Evolutionary conservation across 2,113 vertebrate species (phyloP), one percentile per base, ranked within the genome.

Genomic region (Hippolais icterina): DNA sequence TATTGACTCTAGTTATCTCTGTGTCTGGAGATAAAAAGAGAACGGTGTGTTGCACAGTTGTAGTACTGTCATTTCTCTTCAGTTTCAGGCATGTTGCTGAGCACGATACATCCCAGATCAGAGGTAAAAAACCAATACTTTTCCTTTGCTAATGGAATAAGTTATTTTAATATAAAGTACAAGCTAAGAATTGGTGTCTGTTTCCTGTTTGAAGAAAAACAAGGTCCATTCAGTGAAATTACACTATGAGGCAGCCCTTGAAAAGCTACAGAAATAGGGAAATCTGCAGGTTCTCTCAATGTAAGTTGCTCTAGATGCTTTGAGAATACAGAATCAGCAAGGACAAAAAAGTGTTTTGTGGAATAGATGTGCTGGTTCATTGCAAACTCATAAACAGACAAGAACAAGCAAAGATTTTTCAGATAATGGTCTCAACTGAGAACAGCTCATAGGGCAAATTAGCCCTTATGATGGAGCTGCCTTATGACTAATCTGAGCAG

Each of bases 381-480:
- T 94, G 87, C 56, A 91, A 96, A 95, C 85, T 56, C 80, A 94
- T 80, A 95, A 96, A 95, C 91, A 95, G 94, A 80, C 37, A 94
- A 94, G 94, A 96, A 86, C 68, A 89, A 97, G 92, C 74, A 90
- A 85, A 96, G 96, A 94, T 94, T 95, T 94, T 52, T 89, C 88
- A 94, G 94, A 92, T 97, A 96, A 97, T 80, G 87, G 83, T 86
- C 87, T 95, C 93, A 94, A 46, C 95, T 90, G 82, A 96, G 90
- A 97, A 76, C 65, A 94, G 72, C 75, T 97, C 90, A 97, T 97
- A 3, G 19, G 65, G 56, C 89, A 93, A 97, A 94, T 97, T 95
- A 98, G 89, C 72, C 5, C 39, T 81, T 89, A 71, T 84, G 83
- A 50, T 96, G 60, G 80, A 90, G 86, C 81, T 88, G 85, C 46